These are phyloP conservation scores for Sapajus apella DNA, from an alignment of 2,113 vertebrate genomes.

Conservation along the genomic window DNA sequence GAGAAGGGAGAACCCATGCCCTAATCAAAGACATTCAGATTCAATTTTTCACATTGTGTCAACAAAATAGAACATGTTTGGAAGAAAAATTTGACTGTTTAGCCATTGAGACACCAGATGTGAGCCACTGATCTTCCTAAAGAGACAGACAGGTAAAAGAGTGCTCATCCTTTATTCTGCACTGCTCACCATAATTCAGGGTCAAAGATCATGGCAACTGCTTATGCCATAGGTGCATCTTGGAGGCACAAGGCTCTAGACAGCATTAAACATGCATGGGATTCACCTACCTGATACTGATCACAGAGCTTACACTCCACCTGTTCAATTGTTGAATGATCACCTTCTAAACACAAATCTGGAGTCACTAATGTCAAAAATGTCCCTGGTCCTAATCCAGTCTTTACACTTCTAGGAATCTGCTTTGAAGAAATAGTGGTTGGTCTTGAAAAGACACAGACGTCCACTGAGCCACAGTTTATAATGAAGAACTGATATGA, in stretches of 20 bases:
- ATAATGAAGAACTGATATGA: background rate
- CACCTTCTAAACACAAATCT: background rate
- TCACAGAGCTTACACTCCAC: background rate
- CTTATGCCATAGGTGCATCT: rapidly evolving
- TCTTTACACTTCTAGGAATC: background rate
- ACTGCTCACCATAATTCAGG: background rate
- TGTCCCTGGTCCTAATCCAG: background rate
- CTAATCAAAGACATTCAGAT: background rate
- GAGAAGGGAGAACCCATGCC: background rate
- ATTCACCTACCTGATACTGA: background rate
- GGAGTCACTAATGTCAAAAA: background rate
- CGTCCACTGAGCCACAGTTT: background rate
- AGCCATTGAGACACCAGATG: background rate
- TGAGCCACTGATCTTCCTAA: background rate
- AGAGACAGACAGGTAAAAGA: background rate
- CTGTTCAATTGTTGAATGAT: background rate
- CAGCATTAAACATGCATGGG: background rate
- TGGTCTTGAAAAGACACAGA: background rate
- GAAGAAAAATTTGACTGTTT: background rate
- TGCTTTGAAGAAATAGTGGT: background rate
- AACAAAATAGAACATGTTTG: background rate
- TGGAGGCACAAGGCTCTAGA: background rate
- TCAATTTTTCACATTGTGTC: background rate
- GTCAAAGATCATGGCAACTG: background rate
- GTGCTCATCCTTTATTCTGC: background rate